Base-by-base conservation (phyloP, 2,113 vertebrate species). In the Martes martes region DNA sequence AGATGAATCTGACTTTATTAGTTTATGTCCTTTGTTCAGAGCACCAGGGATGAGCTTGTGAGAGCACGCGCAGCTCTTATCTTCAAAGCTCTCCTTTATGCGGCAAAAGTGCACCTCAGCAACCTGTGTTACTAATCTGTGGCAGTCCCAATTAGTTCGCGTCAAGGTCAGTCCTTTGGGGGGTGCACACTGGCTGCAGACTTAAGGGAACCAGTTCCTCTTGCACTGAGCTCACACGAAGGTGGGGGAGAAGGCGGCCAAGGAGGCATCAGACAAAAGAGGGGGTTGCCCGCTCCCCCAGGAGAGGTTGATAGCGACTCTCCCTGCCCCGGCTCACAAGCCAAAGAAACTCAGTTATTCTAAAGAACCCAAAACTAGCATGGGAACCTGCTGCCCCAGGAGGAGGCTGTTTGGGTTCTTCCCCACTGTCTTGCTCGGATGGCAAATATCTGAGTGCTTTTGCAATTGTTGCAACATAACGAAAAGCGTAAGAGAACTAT, bases 61-160 rank as follows among this genome's bases (percentile, higher is more conserved):
- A 98, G 98, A 98, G 97, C 78, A 36, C 90, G 67, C 97, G 94
- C 31, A 89, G 96, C 98, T 98, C 98, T 98, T 97, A 98, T 98
- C 99, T 98, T 99, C 98, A 99, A 98, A 99, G 98, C 96, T 93
- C 96, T 87, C 98, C 98, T 98, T 98, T 94, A 50, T 92, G 91
- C 95, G 81, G 74, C 97, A 81, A 93, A 97, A 86, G 89, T 89
- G 96, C 97, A 95, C 97, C 97, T 98, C 86, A 15, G 98, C n/a
- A 7, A 59, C 98, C 97, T 28, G 3, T 87, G 73, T 97, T 97
- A 94, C 97, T 98, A 98, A 98, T 96, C 98, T 97, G 85, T 92
- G 97, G 96, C 96, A 94, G 79, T 96, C 98, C 98, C 98, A 97
- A 98, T 98, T 98, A 98, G 98, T 98, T 97, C 98, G 91, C 89